Base-by-base conservation (phyloP, 2,113 vertebrate species). In the Haplotaxodon microlepis region DNA sequence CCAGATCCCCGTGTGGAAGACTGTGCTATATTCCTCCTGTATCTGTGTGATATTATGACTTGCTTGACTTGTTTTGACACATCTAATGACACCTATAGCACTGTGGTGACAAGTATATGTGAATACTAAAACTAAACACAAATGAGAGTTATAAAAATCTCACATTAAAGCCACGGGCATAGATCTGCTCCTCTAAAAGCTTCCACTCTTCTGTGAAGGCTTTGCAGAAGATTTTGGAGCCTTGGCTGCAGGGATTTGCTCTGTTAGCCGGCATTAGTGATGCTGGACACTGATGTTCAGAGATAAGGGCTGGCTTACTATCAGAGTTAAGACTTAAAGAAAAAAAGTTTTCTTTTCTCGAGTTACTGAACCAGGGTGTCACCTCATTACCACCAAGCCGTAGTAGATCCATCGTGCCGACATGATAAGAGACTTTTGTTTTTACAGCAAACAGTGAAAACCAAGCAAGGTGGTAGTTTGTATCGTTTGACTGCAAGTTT, bases 401-500 rank as follows among this genome's bases (percentile, higher is more conserved):
- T 14, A 9, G 63, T 1, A 24, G 36, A 14, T 0, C 36, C 38
- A 45, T 27, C 3, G 1, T 24, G 13, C 21, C 2, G 0, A 27
- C 13, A 16, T 16, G 38, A 71, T 42, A 2, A 69, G 63, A 42
- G n/a, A 45, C 66, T 24, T 21, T 69, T 71, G n/a, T 24, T 42
- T 40, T 71, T 71, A 71, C 38, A 71, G 66, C 38, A 71, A 24
- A 42, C 1, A 24, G 8, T 42, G 1, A 71, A 71, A 71, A 71
- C n/a, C 66, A 42, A 6, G 7, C 36, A 42, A 45, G 38, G 40
- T 73, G 38, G 38, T 27, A 42, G 38, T 9, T 71, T 71, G 12
- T 24, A 27, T 71, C 0, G 38, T 1, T 45, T 71, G n/a, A 45
- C 66, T 71, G 21, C 5, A 24, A 0, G 1, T 42, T 42, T 42